Percentiles rank a stretch among this genome's conserved stretches.
These are phyloP conservation scores for Coilia nasus DNA, from an alignment of 2,797 vertebrate genomes.

Conservation along the genomic window DNA sequence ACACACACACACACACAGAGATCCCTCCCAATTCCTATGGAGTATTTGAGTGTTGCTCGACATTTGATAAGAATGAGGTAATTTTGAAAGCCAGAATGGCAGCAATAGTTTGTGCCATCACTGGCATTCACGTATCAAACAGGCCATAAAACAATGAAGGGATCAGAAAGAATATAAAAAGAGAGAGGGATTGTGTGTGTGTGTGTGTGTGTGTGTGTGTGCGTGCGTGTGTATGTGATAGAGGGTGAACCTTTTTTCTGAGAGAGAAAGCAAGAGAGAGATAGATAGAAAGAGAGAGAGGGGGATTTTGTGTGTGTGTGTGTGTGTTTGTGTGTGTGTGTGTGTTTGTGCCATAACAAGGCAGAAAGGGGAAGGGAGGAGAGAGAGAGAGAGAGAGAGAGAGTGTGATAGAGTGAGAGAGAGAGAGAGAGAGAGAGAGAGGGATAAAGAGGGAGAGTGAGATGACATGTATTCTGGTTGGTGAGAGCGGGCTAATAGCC, in stretches of 20 bases:
- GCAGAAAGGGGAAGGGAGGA: too few species aligned
- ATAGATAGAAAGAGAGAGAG: neutral
- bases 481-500: constrained; percentile 48
- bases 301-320: neutral
- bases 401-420: constrained; percentile 8
- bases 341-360: constrained; percentile 2
- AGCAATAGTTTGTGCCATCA: neutral
- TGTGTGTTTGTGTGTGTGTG: neutral
- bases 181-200: neutral
- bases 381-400: too few species aligned
- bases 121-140: neutral
- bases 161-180: neutral
- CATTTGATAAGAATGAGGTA: constrained; percentile 4
- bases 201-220: neutral
- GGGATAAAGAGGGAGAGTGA: constrained; percentile 18
- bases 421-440: neutral
- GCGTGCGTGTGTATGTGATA: neutral
- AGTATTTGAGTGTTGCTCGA: neutral
- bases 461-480: constrained; percentile 44
- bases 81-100: neutral
- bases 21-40: neutral
- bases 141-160: neutral
- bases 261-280: neutral
- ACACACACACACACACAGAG: neutral
- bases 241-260: neutral